These are phyloP conservation scores for Rattus norvegicus DNA, from an alignment of 2,113 vertebrate genomes.

Conservation along the genomic window GRCr8 NC_086037.1:31590001-31590500, in stretches of 20 bases:
- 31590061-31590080: neutral
- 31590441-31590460: neutral
- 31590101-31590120: constrained; percentile 33
- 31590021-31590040: neutral
- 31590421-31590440: neutral
- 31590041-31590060: neutral
- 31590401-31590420: neutral
- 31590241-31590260: neutral
- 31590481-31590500: neutral
- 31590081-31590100: neutral
- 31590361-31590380: neutral
- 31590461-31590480: neutral
- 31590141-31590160: neutral
- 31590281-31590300: neutral
- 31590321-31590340: neutral
- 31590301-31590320: neutral
- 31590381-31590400: neutral
- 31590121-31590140: neutral
- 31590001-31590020: neutral
- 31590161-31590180: neutral
- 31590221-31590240: neutral
- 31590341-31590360: neutral
- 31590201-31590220: neutral
- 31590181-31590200: neutral
- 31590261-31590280: constrained; percentile 1